These are phyloP conservation scores for Clinocottus analis DNA, from an alignment of 2,113 vertebrate species.

Conservation along the genomic window DNA sequence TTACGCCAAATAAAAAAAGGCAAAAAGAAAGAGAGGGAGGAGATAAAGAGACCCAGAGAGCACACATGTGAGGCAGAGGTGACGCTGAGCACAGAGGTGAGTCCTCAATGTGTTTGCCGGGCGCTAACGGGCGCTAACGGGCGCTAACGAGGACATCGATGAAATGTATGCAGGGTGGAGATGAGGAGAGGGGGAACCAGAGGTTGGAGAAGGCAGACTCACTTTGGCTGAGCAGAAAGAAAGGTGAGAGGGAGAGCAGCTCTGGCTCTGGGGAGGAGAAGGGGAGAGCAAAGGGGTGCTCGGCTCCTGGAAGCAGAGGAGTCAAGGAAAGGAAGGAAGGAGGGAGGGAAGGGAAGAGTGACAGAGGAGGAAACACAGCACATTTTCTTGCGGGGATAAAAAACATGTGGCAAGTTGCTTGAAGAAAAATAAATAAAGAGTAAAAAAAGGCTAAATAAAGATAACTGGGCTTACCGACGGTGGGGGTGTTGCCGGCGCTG, in stretches of 20 bases:
- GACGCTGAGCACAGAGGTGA: slow-evolving; percentile 25
- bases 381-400: slow-evolving; percentile 34
- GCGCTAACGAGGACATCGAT: slow-evolving; percentile 3
- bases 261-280: slow-evolving; percentile 69
- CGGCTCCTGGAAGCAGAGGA: slow-evolving; percentile 62
- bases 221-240: slow-evolving; percentile 72
- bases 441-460: slow-evolving; percentile 16
- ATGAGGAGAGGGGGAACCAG: not conserved
- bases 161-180: not conserved
- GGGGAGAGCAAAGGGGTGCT: slow-evolving; percentile 48
- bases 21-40: slow-evolving; percentile 36
- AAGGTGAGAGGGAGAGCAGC: slow-evolving; percentile 66
- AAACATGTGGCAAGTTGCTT: slow-evolving; percentile 11
- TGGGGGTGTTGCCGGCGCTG: slow-evolving; percentile 95
- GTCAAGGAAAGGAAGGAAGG: not conserved
- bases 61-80: slow-evolving; percentile 52
- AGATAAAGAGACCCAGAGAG: slow-evolving; percentile 66
- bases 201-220: slow-evolving; percentile 61
- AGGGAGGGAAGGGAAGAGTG: slow-evolving; percentile 9
- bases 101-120: no score
- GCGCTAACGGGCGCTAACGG: slow-evolving; percentile 16
- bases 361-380: slow-evolving; percentile 10
- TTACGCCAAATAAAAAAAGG: slow-evolving; percentile 76
- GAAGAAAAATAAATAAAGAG: no score
- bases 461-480: slow-evolving; percentile 86